Evolutionary conservation across 2,797 vertebrate species (phyloP), one percentile per base, ranked within the genome.

Genomic region (Cryptoblepharus egeriae): DNA sequence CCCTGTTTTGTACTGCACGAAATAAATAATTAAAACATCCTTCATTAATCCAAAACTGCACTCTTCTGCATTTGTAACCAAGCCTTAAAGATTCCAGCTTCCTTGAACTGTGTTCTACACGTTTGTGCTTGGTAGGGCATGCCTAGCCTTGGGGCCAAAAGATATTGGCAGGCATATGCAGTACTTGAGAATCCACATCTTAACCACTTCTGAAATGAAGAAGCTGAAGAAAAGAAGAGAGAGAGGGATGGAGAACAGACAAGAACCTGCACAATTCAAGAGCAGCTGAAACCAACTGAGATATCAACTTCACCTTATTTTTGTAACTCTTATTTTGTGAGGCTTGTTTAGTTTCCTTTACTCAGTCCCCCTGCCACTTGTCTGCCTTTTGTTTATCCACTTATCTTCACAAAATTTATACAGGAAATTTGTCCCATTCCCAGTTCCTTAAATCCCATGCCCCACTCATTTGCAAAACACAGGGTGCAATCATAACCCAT

Each of bases 11-110:
- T n/a, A 32, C 20, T 61, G 16, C 20, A 60, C 49, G 39, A 81
- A 81, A 80, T 68, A 84, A 83, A 83, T 83, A 81, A 57, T 67
- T 81, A 70, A 83, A 73, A n/a, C 45, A 77, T 37, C 61, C 64
- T 26, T 81, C 28, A 55, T 77, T 67, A 67, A 77, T 81, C 71
- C 35, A 74, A 30, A 73, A 65, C 52, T 35, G 24, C 49, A 35
- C 5, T 24, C 35, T 67, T 73, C 60, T 74, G 24, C 37, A 61
- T 81, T 81, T 61, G 77, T 65, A 77, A 74, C 26, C 49, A 61
- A 67, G 79, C 32, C 55, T 78, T 68, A 37, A 39, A 65, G 73
- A 77, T 60, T 16, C 35, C 55, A 24, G 63, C 32, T 61, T 61
- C 52, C 72, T 49, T 67, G 52, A 52, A 67, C 39, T 68, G 75